A percentile compares a stretch with the other conserved stretches of the same genome.
Conservation (phyloP, 2,888 invertebrate genomes). For the Drosophila suboccidentalis region DNA sequence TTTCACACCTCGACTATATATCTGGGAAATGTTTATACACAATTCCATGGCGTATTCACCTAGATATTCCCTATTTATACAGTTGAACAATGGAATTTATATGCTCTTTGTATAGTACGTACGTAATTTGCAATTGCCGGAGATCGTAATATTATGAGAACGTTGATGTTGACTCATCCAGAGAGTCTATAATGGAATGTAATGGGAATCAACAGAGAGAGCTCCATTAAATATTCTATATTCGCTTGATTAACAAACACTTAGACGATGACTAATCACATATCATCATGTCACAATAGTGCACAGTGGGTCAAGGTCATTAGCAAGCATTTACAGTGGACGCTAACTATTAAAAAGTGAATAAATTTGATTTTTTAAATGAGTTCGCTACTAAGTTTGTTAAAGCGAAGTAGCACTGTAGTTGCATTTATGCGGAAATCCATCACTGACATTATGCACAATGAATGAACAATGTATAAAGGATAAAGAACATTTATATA, state of each 20-base stretch:
- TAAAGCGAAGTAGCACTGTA: neutral
- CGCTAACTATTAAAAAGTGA: neutral
- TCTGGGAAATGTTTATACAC: neutral
- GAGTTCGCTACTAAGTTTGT: neutral
- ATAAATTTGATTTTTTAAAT: neutral
- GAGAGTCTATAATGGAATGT: conserved; percentile 7
- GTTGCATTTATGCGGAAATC: conserved; percentile 10
- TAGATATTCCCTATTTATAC: conserved; percentile 13
- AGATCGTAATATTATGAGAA: conserved; percentile 7
- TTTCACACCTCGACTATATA: conserved; percentile 2
- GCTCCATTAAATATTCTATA: conserved; percentile 7
- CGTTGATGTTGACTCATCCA: conserved; percentile 17
- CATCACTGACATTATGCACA: conserved; percentile 10
- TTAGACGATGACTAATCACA: conserved; percentile 18
- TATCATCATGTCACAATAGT: neutral
- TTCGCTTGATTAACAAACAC: conserved; percentile 10
- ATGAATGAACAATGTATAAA: conserved; percentile 15
- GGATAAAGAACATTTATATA: conserved; percentile 21
- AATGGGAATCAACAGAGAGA: conserved; percentile 5
- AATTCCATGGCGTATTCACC: conserved; percentile 2
- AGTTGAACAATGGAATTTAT: conserved; percentile 20
- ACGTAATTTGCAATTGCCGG: conserved; percentile 7
- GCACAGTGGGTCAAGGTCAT: conserved; percentile 22
- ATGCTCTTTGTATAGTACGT: conserved; percentile 10
- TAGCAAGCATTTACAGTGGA: neutral